Evolutionary conservation across 2,797 vertebrate genomes (phyloP).

Genomic region (Lepilemur septentrionalis): DNA sequence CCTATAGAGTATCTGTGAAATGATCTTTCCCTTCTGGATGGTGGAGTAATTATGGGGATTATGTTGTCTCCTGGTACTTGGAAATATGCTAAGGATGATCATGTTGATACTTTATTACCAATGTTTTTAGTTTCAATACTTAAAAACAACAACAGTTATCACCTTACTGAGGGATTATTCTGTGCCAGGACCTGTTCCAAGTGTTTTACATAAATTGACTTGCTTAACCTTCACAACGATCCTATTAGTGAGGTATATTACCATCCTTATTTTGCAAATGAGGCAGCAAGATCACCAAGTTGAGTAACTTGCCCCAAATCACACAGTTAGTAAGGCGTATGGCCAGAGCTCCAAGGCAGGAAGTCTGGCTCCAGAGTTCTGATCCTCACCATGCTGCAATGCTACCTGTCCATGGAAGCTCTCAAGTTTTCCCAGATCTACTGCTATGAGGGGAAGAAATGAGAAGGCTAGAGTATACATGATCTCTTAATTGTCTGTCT

Average conservation of each 20-base stretch:
- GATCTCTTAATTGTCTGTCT: neutral
- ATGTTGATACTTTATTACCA: neutral
- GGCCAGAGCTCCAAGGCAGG: neutral
- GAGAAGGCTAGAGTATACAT: neutral
- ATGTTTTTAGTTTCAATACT: slow-evolving; percentile 10
- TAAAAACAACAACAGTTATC: slow-evolving; percentile 1
- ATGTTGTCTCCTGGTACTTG: neutral
- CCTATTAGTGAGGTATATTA: neutral
- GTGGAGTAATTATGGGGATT: neutral
- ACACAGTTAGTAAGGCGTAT: neutral
- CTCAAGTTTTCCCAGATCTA: neutral
- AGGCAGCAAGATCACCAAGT: slow-evolving; percentile 6
- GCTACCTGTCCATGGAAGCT: neutral
- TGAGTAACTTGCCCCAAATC: neutral
- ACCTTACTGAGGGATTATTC: neutral
- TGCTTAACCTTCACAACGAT: slow-evolving; percentile 3
- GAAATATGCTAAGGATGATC: neutral
- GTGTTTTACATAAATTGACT: neutral
- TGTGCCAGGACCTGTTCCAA: neutral
- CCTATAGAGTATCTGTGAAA: neutral
- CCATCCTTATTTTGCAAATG: neutral
- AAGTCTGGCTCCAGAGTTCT: neutral
- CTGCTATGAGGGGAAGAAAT: neutral
- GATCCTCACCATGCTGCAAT: neutral
- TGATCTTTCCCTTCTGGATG: neutral